These are phyloP conservation scores for Lathamus discolor DNA, from an alignment of 2,113 vertebrate genomes.

Conservation along the genomic window DNA sequence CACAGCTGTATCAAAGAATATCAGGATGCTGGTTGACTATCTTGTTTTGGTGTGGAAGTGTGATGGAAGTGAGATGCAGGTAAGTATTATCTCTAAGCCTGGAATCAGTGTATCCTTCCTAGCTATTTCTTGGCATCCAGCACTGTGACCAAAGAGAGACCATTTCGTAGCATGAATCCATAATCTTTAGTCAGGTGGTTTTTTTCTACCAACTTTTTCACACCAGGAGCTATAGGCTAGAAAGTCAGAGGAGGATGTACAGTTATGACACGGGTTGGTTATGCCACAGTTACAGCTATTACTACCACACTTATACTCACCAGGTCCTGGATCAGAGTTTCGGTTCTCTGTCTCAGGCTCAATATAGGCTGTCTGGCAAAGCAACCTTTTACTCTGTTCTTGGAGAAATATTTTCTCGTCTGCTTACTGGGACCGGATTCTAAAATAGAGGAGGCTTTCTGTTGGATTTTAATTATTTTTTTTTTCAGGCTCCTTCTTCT, in stretches of 20 bases:
- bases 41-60: background rate
- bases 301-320: background rate
- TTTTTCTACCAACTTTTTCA: background rate
- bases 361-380: background rate
- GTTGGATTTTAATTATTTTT: background rate
- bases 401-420: background rate
- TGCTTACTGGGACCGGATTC: background rate
- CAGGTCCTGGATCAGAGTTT: background rate
- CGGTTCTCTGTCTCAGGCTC: background rate
- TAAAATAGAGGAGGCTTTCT: background rate
- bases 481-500: background rate
- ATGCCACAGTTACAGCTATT: background rate
- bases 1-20: background rate
- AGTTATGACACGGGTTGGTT: background rate
- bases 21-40: background rate
- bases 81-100: background rate
- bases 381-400: background rate
- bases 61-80: background rate
- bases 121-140: background rate
- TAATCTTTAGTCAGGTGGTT: accelerated
- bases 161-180: background rate
- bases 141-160: background rate
- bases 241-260: background rate
- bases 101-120: background rate
- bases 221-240: background rate